These are phyloP conservation scores for Paramormyrops hopkinsi DNA, from an alignment of 2,797 vertebrate genomes.

Conservation along the genomic window DNA sequence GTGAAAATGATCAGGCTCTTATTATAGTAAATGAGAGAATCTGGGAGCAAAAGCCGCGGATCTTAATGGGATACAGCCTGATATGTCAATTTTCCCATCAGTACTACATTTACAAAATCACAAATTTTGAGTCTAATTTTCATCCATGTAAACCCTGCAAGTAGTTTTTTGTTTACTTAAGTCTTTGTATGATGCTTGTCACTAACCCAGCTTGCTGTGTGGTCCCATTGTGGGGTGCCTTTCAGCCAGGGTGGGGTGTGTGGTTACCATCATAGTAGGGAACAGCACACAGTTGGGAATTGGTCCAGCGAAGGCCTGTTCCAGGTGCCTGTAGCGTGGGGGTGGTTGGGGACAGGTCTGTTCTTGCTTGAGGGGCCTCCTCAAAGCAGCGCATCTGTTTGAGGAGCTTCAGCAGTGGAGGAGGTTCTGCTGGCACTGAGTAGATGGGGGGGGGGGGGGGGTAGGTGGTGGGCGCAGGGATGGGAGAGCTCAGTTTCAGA, in stretches of 20 bases:
- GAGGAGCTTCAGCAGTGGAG: constrained; percentile 50
- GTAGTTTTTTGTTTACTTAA: background rate
- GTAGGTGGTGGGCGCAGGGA: background rate
- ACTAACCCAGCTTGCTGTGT: constrained; percentile 5
- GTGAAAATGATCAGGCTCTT: background rate
- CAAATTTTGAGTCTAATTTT: background rate
- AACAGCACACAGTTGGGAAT: background rate
- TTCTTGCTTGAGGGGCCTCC: constrained; percentile 60
- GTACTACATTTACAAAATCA: background rate
- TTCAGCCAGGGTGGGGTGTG: background rate
- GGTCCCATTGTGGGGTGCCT: background rate
- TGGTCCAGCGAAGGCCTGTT: constrained; percentile 23
- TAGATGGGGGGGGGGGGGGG: background rate
- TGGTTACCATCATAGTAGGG: constrained; percentile 6
- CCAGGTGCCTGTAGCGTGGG: constrained; percentile 42
- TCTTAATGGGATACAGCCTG: background rate
- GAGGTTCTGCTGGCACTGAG: constrained; percentile 25
- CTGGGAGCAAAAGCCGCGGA: background rate
- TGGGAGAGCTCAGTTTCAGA: background rate
- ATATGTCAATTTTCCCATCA: background rate
- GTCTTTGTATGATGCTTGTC: background rate
- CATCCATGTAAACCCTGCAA: background rate
- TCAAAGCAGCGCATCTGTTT: constrained; percentile 62
- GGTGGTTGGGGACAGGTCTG: constrained; percentile 49
- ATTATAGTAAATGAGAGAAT: background rate